These are phyloP conservation scores for Rhinichthys klamathensis DNA, from an alignment of 2,113 vertebrate species.

Conservation along the genomic window DNA sequence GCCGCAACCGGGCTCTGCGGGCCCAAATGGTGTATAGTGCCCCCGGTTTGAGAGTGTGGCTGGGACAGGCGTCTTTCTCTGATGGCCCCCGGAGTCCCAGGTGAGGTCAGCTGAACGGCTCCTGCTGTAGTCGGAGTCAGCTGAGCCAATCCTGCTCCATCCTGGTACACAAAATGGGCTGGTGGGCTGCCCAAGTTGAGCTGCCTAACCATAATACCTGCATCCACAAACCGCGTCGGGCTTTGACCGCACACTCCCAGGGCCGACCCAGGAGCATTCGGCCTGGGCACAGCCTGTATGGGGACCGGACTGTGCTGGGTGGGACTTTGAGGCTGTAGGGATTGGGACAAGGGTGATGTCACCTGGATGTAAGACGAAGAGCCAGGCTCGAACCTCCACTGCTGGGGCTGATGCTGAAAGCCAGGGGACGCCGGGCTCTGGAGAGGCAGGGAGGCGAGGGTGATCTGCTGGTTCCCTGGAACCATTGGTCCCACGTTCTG, in stretches of 20 bases:
- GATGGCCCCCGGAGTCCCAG: slow-evolving; percentile 74
- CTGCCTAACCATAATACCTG: slow-evolving; percentile 85
- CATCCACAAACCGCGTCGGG: slow-evolving; percentile 85
- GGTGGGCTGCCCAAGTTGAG: slow-evolving; percentile 82
- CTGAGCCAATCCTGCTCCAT: slow-evolving; percentile 84
- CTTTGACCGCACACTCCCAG: slow-evolving; percentile 86
- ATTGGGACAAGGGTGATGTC: slow-evolving; percentile 85
- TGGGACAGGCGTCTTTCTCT: slow-evolving; percentile 86
- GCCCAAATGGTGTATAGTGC: slow-evolving; percentile 89
- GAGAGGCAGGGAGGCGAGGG: slow-evolving; percentile 82
- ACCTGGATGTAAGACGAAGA: slow-evolving; percentile 90
- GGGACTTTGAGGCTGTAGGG: slow-evolving; percentile 88
- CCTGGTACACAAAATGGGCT: slow-evolving; percentile 88
- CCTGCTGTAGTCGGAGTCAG: slow-evolving; percentile 79
- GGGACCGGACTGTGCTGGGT: slow-evolving; percentile 86
- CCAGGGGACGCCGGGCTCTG: slow-evolving; percentile 85
- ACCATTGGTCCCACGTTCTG: slow-evolving; percentile 87
- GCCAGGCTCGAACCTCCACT: slow-evolving; percentile 86
- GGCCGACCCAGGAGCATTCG: slow-evolving; percentile 75
- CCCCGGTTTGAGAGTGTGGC: slow-evolving; percentile 90
- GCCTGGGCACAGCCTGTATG: slow-evolving; percentile 79
- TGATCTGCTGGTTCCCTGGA: slow-evolving; percentile 88
- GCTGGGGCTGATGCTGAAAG: slow-evolving; percentile 87
- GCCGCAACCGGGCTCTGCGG: slow-evolving; percentile 88
- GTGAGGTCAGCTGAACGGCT: slow-evolving; percentile 81